A percentile compares a stretch with the other conserved stretches of the same genome.
Conservation (phyloP, 2,113 vertebrate species). For the Deroptyus accipitrinus region DNA sequence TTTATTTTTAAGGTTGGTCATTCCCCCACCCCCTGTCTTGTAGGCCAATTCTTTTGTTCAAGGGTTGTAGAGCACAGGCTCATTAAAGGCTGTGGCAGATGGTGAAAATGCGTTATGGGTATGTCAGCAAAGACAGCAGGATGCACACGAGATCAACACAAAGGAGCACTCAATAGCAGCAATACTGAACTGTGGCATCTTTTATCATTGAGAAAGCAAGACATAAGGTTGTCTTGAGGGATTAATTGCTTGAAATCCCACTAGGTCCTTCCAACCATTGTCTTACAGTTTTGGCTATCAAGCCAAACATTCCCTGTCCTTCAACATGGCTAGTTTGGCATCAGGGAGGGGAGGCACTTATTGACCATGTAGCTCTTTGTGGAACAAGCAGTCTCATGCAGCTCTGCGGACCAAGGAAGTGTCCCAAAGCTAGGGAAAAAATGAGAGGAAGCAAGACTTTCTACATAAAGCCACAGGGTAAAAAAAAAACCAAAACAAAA, state of each 20-base stretch:
- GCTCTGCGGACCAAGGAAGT: background rate
- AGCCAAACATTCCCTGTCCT: background rate
- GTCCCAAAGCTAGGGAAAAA: background rate
- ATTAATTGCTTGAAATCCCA: background rate
- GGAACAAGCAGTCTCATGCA: background rate
- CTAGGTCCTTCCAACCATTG: background rate
- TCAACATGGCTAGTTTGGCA: background rate
- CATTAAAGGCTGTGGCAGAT: background rate
- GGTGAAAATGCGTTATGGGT: accelerated
- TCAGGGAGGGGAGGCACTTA: background rate
- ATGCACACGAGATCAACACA: background rate
- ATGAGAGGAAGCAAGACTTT: background rate
- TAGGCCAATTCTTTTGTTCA: background rate
- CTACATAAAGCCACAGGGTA: background rate
- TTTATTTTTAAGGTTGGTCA: background rate
- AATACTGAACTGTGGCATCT: background rate
- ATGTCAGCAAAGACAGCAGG: background rate
- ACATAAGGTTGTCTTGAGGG: background rate
- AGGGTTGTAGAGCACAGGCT: background rate
- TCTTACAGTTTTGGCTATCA: background rate
- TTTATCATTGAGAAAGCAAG: background rate
- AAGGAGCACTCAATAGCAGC: background rate
- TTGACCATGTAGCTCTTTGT: background rate
- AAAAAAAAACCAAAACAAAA: background rate
- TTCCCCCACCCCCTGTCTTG: background rate